phyloP scores from a whole-genome alignment of 2,797 vertebrate species.

The Carduelis carduelis region DNA sequence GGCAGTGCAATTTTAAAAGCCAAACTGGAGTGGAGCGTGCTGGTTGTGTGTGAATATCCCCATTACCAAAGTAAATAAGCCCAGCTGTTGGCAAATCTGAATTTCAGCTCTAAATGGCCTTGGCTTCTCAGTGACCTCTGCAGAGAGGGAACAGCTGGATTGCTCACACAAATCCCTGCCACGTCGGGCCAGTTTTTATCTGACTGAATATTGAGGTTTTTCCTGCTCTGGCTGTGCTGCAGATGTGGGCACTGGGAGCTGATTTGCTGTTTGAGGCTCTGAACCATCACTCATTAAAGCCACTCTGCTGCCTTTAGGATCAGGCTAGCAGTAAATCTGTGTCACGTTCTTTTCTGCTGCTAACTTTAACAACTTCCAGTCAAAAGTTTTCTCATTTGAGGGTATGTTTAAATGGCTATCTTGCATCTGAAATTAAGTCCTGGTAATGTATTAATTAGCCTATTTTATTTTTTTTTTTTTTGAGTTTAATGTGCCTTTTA shows the following conservation, averaged over 20 bases:
- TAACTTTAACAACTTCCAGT: background rate
- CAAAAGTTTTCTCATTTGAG: background rate
- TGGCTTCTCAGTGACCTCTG: background rate
- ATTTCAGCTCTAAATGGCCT: background rate
- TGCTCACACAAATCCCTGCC: background rate
- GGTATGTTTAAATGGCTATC: background rate
- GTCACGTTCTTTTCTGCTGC: background rate
- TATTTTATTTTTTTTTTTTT: background rate
- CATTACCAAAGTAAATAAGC: background rate
- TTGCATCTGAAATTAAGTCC: background rate
- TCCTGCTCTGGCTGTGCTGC: background rate
- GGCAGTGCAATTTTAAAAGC: background rate
- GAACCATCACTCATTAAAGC: background rate
- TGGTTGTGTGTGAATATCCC: background rate
- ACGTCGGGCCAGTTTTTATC: fast-evolving
- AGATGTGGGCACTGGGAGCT: background rate
- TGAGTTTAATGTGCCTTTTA: background rate
- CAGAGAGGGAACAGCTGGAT: background rate
- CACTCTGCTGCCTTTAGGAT: background rate
- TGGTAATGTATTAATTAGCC: background rate
- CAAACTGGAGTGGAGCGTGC: background rate
- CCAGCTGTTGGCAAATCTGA: background rate
- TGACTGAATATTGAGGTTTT: background rate
- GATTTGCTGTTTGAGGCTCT: background rate
- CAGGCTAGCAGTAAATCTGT: background rate